phyloP scores from a whole-genome alignment of 2,797 vertebrate genomes.

The Margarornis squamiger region DNA sequence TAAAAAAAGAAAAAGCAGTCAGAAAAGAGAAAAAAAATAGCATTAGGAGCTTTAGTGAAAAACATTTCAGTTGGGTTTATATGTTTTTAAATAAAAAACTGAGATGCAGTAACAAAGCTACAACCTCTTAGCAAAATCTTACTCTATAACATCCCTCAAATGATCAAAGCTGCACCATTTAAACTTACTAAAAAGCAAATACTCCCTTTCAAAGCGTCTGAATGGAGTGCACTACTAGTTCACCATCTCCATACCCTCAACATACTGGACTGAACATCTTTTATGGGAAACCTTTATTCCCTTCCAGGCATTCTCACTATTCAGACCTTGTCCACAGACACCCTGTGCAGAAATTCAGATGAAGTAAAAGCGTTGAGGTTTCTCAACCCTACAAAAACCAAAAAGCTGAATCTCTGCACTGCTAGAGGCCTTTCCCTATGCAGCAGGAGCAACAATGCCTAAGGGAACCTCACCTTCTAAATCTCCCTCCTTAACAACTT shows the following conservation, averaged over 20 bases:
- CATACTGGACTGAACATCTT: rapidly evolving
- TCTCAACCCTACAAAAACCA: background rate
- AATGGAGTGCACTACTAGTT: background rate
- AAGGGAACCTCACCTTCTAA: background rate
- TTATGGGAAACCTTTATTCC: background rate
- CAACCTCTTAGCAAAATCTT: background rate
- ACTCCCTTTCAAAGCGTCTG: background rate
- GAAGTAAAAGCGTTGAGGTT: background rate
- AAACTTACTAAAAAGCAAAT: background rate
- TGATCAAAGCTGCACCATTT: background rate
- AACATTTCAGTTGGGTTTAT: background rate
- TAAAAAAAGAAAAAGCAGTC: background rate
- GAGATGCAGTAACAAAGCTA: constrained; percentile 1
- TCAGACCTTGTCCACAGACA: background rate
- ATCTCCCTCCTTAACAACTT: background rate
- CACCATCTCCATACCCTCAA: background rate
- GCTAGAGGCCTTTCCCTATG: background rate
- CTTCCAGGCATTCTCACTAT: background rate
- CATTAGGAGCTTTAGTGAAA: background rate
- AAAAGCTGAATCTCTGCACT: background rate
- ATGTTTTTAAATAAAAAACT: background rate
- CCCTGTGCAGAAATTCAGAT: background rate
- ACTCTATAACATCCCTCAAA: background rate
- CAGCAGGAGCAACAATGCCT: background rate
- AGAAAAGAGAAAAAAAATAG: background rate